phyloP scores from a whole-genome alignment of 2,888 invertebrate species.

The Amiota mariae region DNA sequence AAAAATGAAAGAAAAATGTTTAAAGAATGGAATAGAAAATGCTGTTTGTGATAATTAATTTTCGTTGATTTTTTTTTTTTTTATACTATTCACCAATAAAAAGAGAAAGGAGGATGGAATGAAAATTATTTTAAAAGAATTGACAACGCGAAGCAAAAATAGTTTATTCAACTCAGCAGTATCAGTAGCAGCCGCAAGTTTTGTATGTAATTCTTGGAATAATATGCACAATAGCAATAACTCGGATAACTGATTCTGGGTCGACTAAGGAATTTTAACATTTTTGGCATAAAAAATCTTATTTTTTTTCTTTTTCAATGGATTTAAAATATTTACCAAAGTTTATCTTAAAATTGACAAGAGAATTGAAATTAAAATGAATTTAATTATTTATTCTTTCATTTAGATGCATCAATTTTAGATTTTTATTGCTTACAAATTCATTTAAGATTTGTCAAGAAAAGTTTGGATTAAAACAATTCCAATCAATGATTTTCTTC shows the following conservation, averaged over 20 bases:
- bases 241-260: neutral
- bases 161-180: neutral
- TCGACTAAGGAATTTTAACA: no score
- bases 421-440: no score
- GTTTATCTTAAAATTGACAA: no score
- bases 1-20: slow-evolving; percentile 20
- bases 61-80: slow-evolving; percentile 25
- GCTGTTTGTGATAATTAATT: slow-evolving; percentile 59
- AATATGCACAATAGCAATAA: neutral
- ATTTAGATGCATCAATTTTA: no score
- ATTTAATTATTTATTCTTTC: no score
- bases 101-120: slow-evolving; percentile 37
- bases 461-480: no score
- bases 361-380: no score
- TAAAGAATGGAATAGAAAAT: slow-evolving; percentile 37
- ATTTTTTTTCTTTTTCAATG: no score
- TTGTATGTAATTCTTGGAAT: neutral
- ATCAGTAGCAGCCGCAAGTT: neutral
- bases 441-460: no score
- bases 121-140: neutral
- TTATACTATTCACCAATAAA: neutral
- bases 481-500: no score
- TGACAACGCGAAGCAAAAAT: neutral
- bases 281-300: neutral
- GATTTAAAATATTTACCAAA: no score